phyloP scores from a whole-genome alignment of 2,888 invertebrate genomes.

The Mystacides longicornis region DNA sequence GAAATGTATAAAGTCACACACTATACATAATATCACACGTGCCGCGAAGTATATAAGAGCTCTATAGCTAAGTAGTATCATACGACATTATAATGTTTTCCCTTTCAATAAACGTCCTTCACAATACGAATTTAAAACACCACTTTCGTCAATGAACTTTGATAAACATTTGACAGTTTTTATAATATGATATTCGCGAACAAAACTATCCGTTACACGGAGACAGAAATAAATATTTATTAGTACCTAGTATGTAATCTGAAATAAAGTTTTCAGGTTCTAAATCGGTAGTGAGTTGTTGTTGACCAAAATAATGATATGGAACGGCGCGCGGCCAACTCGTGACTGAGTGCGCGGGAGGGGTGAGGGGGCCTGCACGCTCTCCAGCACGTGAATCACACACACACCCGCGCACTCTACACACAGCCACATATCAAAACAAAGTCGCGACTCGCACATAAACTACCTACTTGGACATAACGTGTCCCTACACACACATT shows the following conservation, averaged over 20 bases:
- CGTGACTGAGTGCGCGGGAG: background rate
- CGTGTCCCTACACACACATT: too few species aligned
- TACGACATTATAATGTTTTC: background rate
- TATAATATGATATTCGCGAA: background rate
- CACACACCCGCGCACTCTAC: too few species aligned
- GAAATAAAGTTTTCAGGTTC: background rate
- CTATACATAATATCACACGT: too few species aligned
- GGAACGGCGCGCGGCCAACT: background rate
- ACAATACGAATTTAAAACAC: background rate
- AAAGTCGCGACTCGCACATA: too few species aligned
- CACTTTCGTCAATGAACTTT: background rate
- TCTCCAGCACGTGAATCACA: slow-evolving; percentile 1
- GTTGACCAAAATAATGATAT: background rate
- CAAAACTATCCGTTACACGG: background rate
- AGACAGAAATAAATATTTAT: background rate
- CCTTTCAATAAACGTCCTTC: background rate
- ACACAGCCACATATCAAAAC: too few species aligned
- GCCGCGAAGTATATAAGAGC: too few species aligned
- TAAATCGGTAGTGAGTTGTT: background rate
- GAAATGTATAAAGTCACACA: too few species aligned
- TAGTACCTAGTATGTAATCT: background rate
- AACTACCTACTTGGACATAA: too few species aligned
- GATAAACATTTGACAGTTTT: background rate
- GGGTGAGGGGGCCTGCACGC: background rate
- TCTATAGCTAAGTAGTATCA: too few species aligned